Percentiles rank a stretch among this genome's conserved stretches.
phyloP scores from a whole-genome alignment of 2,113 vertebrate species.

The Sebastes schlegelii region DNA sequence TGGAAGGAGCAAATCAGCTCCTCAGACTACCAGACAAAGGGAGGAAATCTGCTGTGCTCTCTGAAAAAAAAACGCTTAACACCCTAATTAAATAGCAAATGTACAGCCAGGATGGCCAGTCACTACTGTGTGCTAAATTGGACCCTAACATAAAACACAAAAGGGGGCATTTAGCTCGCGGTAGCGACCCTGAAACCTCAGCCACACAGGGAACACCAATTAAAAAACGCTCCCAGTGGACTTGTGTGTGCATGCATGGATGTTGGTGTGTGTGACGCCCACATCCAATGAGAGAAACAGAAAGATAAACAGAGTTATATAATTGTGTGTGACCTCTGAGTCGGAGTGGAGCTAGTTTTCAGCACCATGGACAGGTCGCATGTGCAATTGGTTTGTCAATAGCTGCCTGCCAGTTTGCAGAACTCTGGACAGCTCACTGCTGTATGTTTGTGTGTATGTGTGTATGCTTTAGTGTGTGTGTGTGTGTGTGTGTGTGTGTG shows the following conservation, averaged over 20 bases:
- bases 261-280: constrained; percentile 36
- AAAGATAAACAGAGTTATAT: constrained; percentile 30
- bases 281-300: constrained; percentile 26
- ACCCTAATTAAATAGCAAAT: constrained; percentile 65
- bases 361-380: constrained; percentile 68
- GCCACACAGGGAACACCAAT: constrained; percentile 66
- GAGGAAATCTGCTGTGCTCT: constrained; percentile 11
- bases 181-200: constrained; percentile 60
- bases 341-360: constrained; percentile 17
- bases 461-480: background rate
- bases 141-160: constrained; percentile 61
- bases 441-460: background rate
- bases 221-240: constrained; percentile 60
- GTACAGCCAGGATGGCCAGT: constrained; percentile 47
- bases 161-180: constrained; percentile 61
- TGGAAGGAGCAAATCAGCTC: constrained; percentile 3
- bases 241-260: background rate
- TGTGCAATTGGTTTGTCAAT: background rate
- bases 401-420: constrained; percentile 46
- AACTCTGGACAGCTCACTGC: constrained; percentile 60
- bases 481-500: background rate
- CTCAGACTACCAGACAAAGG: constrained; percentile 8
- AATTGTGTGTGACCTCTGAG: constrained; percentile 2
- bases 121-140: constrained; percentile 68
- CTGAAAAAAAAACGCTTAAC: constrained; percentile 25